Evolutionary conservation across 1,140 invertebrate species (phyloP), one percentile per base, ranked within the genome.

Genomic region (Geopemphigus sp.): DNA sequence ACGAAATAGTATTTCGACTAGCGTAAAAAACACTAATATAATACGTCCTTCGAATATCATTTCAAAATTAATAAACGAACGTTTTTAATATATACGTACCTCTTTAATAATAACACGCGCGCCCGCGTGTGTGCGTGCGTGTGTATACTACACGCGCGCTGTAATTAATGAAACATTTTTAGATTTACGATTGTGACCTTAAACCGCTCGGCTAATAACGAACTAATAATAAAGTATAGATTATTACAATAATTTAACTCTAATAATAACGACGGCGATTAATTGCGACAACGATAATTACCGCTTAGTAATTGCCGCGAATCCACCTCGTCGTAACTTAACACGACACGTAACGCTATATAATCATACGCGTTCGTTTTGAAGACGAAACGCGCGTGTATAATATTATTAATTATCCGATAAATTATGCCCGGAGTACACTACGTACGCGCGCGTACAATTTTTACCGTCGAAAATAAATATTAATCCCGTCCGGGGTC

Each of bases 161-260:
- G 11, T 72, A 72, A 72, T 72, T 72, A 72, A 72, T 72, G 68
- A 47, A 72, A 29, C 68, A 72, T 72, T 72, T 39, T 54, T 72
- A 54, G 68, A 72, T 72, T 54, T 72, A 72, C 24, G 50, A 14
- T 72, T 72, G 68, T 72, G 68, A 72, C 68, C 68, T 72, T 72
- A 72, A 72, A 19, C 47, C 24, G 17, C 50, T 29, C 17, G 29
- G 26, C 47, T 54, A 54, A 54, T 70, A 72, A 26, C 47, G 64
- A 15, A 68, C 14, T 6, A 14, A n/a, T n/a, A n/a, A n/a, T n/a
- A n/a, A 11, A 72, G 24, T 54, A n/a, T 53, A 54, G 26, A 72
- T 29, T 26, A 72, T 72, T 54, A 72, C 53, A 72, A 72, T 54
- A 72, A 72, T 72, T 72, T 29, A 53, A 70, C 66, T 26, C n/a